Evolutionary conservation across 2,888 invertebrate genomes (phyloP), one percentile per base, ranked within the genome.

Genomic region (Calameuta pallipes): DNA sequence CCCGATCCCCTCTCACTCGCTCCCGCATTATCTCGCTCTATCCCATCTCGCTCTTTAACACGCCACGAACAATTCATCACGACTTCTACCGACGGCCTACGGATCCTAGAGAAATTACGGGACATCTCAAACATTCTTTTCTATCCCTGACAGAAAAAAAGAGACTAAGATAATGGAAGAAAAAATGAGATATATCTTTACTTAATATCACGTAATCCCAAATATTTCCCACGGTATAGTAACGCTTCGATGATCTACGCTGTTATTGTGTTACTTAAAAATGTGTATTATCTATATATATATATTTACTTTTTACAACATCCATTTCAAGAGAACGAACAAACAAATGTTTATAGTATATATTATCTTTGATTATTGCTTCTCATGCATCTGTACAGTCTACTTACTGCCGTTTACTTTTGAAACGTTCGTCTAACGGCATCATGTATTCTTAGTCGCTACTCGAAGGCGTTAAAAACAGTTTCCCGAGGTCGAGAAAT

Each of bases 1-100:
- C 78, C 76, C 78, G 74, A 23, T 23, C 75, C 71, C 76, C 4
- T 33, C 74, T 35, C 73, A 6, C 30, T 76, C 74, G 73, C 35
- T 75, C 75, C 75, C 73, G 37, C 30, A 34, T 15, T 35, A 12
- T 33, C 75, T 56, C 75, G 23, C 70, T 34, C 35, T 34, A 79
- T 82, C 81, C 81, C 80, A 78, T 78, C 76, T 78, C 76, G 78
- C 76, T 77, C 79, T 79, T 77, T 77, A 78, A 80, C 69, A 76
- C 74, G 76, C 75, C 78, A 33, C 75, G 75, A 37, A 74, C 36
- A 36, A 15, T 56, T 56, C 56, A 56, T 56, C 56, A 56, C 56
- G 56, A 56, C 23, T 56, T 56, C 56, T 56, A 56, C 56, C 23
- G 56, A 6, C 56, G 56, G 23, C 56, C 15, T 56, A 2, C 56